Percentiles rank a stretch among this genome's conserved stretches.
Conservation (phyloP, 1,140 invertebrate genomes). For the Sinonovacula constricta region DNA sequence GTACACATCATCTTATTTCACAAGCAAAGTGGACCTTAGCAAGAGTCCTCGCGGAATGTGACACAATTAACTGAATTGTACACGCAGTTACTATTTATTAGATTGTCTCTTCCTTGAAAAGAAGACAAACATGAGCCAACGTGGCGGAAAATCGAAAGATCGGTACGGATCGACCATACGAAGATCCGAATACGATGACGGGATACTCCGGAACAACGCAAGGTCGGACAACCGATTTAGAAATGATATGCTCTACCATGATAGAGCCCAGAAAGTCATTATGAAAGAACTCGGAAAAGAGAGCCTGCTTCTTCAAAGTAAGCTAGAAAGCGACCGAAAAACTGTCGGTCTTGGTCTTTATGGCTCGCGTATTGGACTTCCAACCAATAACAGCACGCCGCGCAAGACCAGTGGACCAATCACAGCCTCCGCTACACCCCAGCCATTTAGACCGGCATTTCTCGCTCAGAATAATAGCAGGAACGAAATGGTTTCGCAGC, state of each 20-base stretch:
- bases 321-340: slow-evolving; percentile 28
- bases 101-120: too few species aligned
- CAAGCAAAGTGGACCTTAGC: too few species aligned
- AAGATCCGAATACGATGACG: slow-evolving; percentile 58
- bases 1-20: too few species aligned
- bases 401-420: background rate
- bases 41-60: too few species aligned
- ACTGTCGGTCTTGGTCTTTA: slow-evolving; percentile 33
- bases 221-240: slow-evolving; percentile 50
- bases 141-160: background rate
- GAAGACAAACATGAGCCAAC: background rate
- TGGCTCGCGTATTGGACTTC: slow-evolving; percentile 15
- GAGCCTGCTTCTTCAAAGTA: slow-evolving; percentile 30
- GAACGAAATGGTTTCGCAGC: background rate
- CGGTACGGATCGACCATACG: background rate
- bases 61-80: too few species aligned
- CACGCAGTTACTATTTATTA: too few species aligned
- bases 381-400: slow-evolving; percentile 1
- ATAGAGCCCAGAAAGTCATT: slow-evolving; percentile 43
- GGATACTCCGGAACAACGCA: slow-evolving; percentile 50
- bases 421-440: background rate
- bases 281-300: slow-evolving; percentile 52
- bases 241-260: slow-evolving; percentile 43
- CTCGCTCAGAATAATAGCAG: background rate
- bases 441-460: background rate